Conservation (phyloP, 1,140 invertebrate species). For the Hypothenemus hampei region DNA sequence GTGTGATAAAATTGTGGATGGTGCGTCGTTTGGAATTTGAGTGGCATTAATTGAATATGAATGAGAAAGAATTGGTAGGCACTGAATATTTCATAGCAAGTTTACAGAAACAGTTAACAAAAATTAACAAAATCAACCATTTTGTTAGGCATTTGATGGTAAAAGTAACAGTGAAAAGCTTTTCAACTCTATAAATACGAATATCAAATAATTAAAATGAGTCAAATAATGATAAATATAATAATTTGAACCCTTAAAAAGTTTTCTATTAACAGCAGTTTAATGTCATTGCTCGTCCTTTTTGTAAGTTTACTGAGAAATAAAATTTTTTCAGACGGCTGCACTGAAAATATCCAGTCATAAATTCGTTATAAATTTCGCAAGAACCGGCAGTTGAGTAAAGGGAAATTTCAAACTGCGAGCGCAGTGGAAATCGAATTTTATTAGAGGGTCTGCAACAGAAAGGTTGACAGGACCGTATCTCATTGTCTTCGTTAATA, state of each 20-base stretch:
- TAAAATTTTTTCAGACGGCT: constrained; percentile 21
- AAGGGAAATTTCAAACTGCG: background rate
- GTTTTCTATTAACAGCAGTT: constrained; percentile 24
- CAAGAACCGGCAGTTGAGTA: constrained; percentile 10
- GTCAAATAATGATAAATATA: too few relatives aligned
- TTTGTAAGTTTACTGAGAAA: constrained; percentile 10
- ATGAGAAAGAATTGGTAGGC: too few relatives aligned
- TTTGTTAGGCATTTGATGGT: too few relatives aligned
- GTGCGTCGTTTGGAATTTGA: too few relatives aligned
- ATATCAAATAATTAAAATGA: too few relatives aligned
- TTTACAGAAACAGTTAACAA: too few relatives aligned
- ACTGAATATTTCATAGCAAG: too few relatives aligned
- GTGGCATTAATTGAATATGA: too few relatives aligned
- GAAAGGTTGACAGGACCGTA: background rate
- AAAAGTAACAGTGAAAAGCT: too few relatives aligned
- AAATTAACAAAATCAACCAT: too few relatives aligned
- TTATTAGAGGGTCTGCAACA: background rate
- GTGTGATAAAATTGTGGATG: too few relatives aligned
- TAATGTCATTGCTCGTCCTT: constrained; percentile 22
- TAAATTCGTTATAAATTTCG: constrained; percentile 24
- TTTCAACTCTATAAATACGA: too few relatives aligned
- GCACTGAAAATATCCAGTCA: constrained; percentile 23
- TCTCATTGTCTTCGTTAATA: background rate
- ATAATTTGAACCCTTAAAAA: constrained; percentile 17
- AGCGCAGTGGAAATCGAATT: constrained; percentile 13